Evolutionary conservation across 35 echinoderm and acorn worm species (phyloP).

Genomic region (Acanthaster planci): DNA sequence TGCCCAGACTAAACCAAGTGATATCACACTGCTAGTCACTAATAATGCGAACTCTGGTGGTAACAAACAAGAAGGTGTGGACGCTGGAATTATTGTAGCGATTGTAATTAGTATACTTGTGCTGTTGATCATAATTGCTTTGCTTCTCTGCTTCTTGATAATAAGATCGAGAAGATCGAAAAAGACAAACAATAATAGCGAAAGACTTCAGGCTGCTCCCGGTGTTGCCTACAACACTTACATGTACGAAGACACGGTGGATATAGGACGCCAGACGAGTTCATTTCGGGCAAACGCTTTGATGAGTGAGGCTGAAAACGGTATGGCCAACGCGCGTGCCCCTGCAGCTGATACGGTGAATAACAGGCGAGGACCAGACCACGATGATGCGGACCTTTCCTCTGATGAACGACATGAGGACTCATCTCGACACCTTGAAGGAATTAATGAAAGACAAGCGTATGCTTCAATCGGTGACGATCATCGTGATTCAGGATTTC

Average conservation of each 20-base stretch:
- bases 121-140: not conserved
- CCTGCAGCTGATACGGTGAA: not conserved
- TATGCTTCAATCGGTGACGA: slow-evolving; percentile 1
- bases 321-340: not conserved
- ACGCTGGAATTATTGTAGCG: not conserved
- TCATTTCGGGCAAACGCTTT: not conserved
- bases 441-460: not conserved
- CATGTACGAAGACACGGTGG: not conserved
- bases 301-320: not conserved
- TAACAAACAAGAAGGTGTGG: not conserved
- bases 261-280: not conserved
- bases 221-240: not conserved
- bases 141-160: not conserved
- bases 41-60: not conserved
- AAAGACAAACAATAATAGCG: not conserved
- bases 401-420: too few relatives aligned
- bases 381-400: not conserved
- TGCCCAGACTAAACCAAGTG: not conserved
- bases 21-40: not conserved
- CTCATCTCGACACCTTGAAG: not conserved
- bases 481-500: not conserved
- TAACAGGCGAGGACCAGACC: not conserved
- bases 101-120: not conserved
- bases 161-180: not conserved
- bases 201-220: not conserved